Percentiles rank a stretch among this genome's conserved stretches.
Conservation (phyloP, 2,888 invertebrate species). For the Geotrupes spiniger region DNA sequence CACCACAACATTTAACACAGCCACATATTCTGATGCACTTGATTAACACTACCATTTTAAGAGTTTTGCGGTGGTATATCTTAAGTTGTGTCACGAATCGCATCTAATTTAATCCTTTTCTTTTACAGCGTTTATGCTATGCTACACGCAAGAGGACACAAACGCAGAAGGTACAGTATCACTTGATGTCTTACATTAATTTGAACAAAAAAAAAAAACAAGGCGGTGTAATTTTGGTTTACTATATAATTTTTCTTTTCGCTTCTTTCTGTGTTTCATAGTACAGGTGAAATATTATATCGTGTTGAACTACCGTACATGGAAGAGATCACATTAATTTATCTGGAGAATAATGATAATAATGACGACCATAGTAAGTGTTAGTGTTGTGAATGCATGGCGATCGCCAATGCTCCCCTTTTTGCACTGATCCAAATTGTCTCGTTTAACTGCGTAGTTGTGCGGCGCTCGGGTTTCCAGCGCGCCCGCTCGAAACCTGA, state of each 20-base stretch:
- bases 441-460: not conserved
- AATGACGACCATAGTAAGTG: slow-evolving; percentile 61
- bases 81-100: slow-evolving; percentile 6
- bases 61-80: not conserved
- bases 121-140: slow-evolving; percentile 91
- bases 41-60: too few relatives aligned
- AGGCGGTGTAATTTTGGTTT: slow-evolving; percentile 42
- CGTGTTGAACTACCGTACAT: slow-evolving; percentile 91
- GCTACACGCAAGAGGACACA: slow-evolving; percentile 90
- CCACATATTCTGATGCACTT: too few relatives aligned
- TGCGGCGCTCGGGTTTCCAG: too few relatives aligned
- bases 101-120: slow-evolving; percentile 42
- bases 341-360: slow-evolving; percentile 80
- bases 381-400: slow-evolving; percentile 65
- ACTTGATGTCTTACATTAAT: slow-evolving; percentile 9
- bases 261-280: slow-evolving; percentile 55
- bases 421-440: slow-evolving; percentile 6
- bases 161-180: slow-evolving; percentile 78
- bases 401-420: slow-evolving; percentile 29
- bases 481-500: too few relatives aligned
- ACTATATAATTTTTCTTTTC: slow-evolving; percentile 51
- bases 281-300: slow-evolving; percentile 85
- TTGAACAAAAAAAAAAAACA: not conserved
- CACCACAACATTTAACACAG: too few relatives aligned
- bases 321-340: slow-evolving; percentile 91